Conservation (phyloP, 2,797 vertebrate genomes). For the Amblyraja radiata region DNA sequence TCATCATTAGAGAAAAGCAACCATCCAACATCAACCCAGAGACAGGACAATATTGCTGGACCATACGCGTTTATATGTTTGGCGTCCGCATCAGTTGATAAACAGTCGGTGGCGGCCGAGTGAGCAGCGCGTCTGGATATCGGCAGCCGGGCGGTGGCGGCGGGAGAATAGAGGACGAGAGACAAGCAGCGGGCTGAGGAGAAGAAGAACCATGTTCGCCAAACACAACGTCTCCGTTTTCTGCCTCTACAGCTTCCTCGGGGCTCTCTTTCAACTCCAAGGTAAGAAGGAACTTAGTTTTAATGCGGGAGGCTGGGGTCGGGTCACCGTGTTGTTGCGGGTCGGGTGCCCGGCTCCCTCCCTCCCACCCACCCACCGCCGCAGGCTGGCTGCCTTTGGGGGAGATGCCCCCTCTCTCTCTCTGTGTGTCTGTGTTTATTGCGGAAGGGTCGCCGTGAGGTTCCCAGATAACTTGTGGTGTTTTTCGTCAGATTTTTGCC, state of each 20-base stretch:
- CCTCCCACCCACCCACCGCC: background rate
- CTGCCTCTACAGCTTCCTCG: constrained; percentile 30
- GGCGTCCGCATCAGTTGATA: background rate
- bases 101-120: too few relatives aligned
- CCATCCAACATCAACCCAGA: background rate
- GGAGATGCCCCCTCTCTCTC: background rate
- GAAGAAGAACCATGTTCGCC: constrained; percentile 18
- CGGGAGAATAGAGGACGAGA: background rate
- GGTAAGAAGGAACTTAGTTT: constrained; percentile 30
- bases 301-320: background rate
- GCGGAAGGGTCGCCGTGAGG: background rate
- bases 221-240: constrained; percentile 22
- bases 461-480: background rate
- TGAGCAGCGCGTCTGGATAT: constrained; percentile 16
- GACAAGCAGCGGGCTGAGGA: background rate
- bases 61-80: background rate
- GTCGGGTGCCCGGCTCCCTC: too few relatives aligned
- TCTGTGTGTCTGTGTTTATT: background rate
- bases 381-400: background rate
- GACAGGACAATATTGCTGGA: background rate
- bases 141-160: background rate
- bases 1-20: background rate
- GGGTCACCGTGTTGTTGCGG: too few relatives aligned
- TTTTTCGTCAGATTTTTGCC: too few relatives aligned
- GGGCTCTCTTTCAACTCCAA: constrained; percentile 33